Evolutionary conservation across 2,113 vertebrate species (phyloP).

Genomic region (Apeltes quadracus): DNA sequence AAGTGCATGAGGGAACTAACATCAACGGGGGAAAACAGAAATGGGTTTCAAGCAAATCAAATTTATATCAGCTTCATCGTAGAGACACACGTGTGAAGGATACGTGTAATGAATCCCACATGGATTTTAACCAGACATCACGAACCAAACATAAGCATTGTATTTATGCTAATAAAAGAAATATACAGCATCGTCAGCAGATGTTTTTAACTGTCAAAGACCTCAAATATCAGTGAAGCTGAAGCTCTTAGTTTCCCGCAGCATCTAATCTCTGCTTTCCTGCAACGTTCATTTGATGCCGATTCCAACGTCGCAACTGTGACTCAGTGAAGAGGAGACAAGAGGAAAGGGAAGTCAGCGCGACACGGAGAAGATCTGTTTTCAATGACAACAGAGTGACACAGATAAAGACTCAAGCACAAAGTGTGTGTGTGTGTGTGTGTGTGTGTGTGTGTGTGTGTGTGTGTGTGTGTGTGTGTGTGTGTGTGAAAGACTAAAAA

Average conservation of each 20-base stretch:
- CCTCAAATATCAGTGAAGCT: neutral
- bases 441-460: neutral
- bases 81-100: no score
- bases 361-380: slow-evolving; percentile 27
- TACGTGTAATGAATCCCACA: neutral
- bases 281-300: slow-evolving; percentile 33
- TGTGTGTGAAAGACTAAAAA: slow-evolving; percentile 14
- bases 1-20: neutral
- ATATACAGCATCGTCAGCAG: neutral
- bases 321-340: slow-evolving; percentile 24
- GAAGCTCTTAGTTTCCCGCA: slow-evolving; percentile 5
- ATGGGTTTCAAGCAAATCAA: neutral
- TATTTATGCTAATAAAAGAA: neutral
- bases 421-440: neutral
- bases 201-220: neutral
- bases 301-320: slow-evolving; percentile 26
- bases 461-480: neutral
- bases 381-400: slow-evolving; percentile 21
- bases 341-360: slow-evolving; percentile 23
- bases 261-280: slow-evolving; percentile 20
- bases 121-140: neutral
- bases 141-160: neutral
- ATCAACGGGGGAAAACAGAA: neutral
- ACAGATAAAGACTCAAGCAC: slow-evolving; percentile 13
- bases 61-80: no score